phyloP scores from a whole-genome alignment of 2,797 vertebrate genomes.

The Eulemur rubriventer region DNA sequence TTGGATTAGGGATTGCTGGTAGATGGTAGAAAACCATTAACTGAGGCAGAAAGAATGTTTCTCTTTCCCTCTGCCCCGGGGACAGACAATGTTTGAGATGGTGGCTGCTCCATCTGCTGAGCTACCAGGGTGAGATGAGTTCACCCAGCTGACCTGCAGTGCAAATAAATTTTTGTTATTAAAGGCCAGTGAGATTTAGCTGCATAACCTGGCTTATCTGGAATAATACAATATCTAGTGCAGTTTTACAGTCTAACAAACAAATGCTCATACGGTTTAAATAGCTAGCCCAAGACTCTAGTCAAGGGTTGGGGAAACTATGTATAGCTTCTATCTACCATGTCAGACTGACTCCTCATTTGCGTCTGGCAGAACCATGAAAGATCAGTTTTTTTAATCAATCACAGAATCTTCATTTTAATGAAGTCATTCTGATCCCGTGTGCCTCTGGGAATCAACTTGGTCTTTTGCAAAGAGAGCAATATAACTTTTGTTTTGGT shows the following conservation, averaged over 20 bases:
- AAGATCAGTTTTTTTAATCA: slow-evolving; percentile 34
- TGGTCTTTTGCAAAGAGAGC: slow-evolving; percentile 22
- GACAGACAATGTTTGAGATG: background rate
- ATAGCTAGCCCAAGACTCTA: background rate
- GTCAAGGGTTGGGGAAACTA: background rate
- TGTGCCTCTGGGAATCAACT: background rate
- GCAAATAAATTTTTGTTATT: slow-evolving; percentile 16
- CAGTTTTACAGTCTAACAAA: background rate
- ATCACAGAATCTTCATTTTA: background rate
- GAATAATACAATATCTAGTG: background rate
- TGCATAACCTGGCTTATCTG: background rate
- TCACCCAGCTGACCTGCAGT: background rate
- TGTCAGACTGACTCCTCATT: background rate
- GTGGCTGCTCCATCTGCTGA: background rate
- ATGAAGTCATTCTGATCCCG: slow-evolving; percentile 17
- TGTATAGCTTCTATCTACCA: background rate
- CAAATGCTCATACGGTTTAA: background rate
- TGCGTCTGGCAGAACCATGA: slow-evolving; percentile 6
- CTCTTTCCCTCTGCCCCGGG: background rate
- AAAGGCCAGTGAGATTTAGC: background rate
- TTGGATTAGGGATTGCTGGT: background rate
- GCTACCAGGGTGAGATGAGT: background rate
- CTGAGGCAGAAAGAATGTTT: background rate
- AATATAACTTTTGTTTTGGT: background rate
- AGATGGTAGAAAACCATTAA: background rate